phyloP scores from a whole-genome alignment of 2,113 vertebrate genomes.

The Telmatochromis brachygnathus region DNA sequence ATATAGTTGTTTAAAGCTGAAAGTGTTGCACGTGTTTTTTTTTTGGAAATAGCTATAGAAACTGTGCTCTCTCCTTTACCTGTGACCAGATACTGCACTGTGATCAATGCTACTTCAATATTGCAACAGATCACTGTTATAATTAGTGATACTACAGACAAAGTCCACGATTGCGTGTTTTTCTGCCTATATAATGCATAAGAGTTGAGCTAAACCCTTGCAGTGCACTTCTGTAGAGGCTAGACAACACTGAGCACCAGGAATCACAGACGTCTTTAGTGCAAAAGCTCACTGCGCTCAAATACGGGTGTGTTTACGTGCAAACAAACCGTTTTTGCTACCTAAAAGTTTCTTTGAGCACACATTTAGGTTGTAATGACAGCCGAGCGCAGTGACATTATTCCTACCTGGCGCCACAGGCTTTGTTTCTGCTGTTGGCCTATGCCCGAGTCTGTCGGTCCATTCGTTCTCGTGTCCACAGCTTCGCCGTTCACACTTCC shows the following conservation, averaged over 20 bases:
- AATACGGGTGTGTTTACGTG: background rate
- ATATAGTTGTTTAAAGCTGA: background rate
- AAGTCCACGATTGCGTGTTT: background rate
- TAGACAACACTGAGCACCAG: background rate
- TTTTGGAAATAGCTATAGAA: background rate
- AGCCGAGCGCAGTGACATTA: background rate
- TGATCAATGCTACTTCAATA: background rate
- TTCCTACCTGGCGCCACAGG: constrained; percentile 30
- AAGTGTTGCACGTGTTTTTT: background rate
- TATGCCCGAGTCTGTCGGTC: background rate
- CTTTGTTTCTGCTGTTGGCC: background rate
- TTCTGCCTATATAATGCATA: background rate
- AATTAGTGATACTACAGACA: background rate
- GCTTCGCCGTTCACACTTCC: background rate
- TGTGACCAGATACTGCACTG: background rate
- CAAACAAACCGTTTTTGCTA: background rate
- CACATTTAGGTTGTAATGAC: background rate
- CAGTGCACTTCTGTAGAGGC: background rate
- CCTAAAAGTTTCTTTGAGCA: background rate
- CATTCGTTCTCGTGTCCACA: background rate
- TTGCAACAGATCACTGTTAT: background rate
- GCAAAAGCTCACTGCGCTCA: background rate
- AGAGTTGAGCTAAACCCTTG: background rate
- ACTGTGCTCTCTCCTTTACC: background rate
- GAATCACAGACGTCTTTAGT: background rate